These are phyloP conservation scores for Dryomyza anilis DNA, from an alignment of 2,888 invertebrate genomes.

Conservation along the genomic window DNA sequence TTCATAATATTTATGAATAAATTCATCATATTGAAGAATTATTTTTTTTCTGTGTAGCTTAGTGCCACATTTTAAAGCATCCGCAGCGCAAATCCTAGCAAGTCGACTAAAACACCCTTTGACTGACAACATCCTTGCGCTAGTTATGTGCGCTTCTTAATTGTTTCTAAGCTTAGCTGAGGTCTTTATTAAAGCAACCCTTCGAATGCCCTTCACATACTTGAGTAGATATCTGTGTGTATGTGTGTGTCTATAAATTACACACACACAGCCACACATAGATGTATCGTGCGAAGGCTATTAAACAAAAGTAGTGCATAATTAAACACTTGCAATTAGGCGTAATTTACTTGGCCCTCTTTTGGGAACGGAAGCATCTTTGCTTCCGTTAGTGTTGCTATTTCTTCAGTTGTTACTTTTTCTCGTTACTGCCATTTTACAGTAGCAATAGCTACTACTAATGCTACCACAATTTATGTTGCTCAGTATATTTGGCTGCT, in stretches of 20 bases:
- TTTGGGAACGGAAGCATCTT: constrained; percentile 22
- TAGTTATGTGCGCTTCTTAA: neutral
- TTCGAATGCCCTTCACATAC: neutral
- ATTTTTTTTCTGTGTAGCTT: no score
- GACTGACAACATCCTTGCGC: no score
- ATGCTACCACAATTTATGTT: neutral
- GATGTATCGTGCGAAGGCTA: constrained; percentile 40
- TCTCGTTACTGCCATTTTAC: neutral
- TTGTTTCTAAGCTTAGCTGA: neutral
- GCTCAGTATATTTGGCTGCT: no score
- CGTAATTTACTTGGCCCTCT: constrained; percentile 52
- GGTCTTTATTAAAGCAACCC: neutral
- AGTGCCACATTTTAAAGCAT: no score
- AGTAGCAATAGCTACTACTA: neutral
- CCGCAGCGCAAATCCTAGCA: no score
- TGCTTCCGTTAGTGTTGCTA: neutral
- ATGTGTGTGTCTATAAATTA: constrained; percentile 12
- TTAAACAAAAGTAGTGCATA: constrained; percentile 57
- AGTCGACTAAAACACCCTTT: no score
- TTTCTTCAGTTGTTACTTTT: neutral
- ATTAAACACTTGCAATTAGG: constrained; percentile 58
- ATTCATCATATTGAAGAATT: no score
- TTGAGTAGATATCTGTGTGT: neutral
- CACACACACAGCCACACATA: constrained; percentile 19
- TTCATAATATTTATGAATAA: no score